Base-by-base conservation (phyloP, 1,140 invertebrate genomes). In the Drosophila hydei region DNA sequence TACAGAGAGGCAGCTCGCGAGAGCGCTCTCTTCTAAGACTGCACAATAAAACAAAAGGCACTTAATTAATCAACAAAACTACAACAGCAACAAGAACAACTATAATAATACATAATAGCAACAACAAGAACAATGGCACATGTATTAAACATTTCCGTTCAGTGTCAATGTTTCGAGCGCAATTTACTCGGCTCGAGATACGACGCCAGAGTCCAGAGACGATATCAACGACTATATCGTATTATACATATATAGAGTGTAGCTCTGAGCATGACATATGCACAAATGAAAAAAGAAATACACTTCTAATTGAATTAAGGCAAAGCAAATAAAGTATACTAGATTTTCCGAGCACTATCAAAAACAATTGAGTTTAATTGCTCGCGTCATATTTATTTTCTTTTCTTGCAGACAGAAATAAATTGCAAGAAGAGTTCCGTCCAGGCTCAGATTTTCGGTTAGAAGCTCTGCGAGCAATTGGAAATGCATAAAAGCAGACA, bases 81-180 rank as follows among this genome's bases (percentile, higher is more conserved):
- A 45, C 52, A 56, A 77, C 58, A 77, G 51, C 59, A 52, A 47
- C 40, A 59, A n/a, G n/a, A n/a, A 16, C n/a, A 83, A 45, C 42
- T 14, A 42, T 8, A 79, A 58, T 65, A 74, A 48, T 67, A 68
- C 63, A 70, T 75, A 78, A 78, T 75, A 72, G 43, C 48, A 60
- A 67, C 25, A 72, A 47, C 40, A 27, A 62, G 19, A 51, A 43
- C 52, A 77, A 56, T 42, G 64, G 74, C 78, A 72, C 84, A 89
- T 90, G 78, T 89, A 91, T 91, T 90, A 91, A 91, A 91, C 89
- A 91, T 91, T 91, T 91, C 89, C 89, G 89, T 91, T 91, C 89
- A 91, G 89, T 91, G 89, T 91, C 89, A 91, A 91, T 91, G 89
- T 90, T 91, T 89, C 83, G 75, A 88, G 83, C 81, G 77, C 78